Conservation (phyloP, 2,113 vertebrate species). For the Etheostoma cragini region DNA sequence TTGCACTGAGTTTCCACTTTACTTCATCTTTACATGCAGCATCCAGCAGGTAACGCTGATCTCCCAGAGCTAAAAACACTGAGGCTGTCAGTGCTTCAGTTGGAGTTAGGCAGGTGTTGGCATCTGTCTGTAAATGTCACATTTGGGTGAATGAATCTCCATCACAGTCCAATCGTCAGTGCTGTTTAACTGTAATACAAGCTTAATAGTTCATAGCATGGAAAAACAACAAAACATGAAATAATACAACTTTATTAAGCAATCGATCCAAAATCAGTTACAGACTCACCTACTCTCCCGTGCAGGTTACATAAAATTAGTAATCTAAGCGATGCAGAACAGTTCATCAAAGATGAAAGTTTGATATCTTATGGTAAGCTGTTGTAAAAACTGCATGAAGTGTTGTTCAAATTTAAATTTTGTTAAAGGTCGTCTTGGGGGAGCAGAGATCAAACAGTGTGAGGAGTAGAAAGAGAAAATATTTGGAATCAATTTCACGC, state of each 20-base stretch:
- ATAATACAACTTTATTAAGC: constrained; percentile 4
- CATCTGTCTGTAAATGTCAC: constrained; percentile 22
- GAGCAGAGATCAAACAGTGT: constrained; percentile 74
- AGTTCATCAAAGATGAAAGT: constrained; percentile 30
- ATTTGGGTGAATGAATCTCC: constrained; percentile 1
- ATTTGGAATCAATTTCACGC: constrained; percentile 84
- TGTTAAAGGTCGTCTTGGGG: constrained; percentile 65
- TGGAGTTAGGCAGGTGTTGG: neutral
- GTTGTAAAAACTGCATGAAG: constrained; percentile 24
- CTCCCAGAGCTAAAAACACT: neutral
- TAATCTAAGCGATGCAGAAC: constrained; percentile 7
- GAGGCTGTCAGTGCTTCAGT: neutral
- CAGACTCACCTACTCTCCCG: neutral
- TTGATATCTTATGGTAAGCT: constrained; percentile 44
- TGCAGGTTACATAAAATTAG: neutral
- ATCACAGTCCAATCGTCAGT: constrained; percentile 7
- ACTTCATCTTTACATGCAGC: constrained; percentile 14
- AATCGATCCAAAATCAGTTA: constrained; percentile 5
- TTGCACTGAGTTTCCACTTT: neutral
- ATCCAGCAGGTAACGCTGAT: constrained; percentile 63
- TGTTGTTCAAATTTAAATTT: constrained; percentile 55
- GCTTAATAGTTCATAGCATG: neutral
- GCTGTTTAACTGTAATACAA: constrained; percentile 14
- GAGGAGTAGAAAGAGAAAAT: constrained; percentile 68
- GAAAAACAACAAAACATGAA: neutral